Base-by-base conservation (phyloP, 2,888 invertebrate genomes). In the Cetonia aurata region DNA sequence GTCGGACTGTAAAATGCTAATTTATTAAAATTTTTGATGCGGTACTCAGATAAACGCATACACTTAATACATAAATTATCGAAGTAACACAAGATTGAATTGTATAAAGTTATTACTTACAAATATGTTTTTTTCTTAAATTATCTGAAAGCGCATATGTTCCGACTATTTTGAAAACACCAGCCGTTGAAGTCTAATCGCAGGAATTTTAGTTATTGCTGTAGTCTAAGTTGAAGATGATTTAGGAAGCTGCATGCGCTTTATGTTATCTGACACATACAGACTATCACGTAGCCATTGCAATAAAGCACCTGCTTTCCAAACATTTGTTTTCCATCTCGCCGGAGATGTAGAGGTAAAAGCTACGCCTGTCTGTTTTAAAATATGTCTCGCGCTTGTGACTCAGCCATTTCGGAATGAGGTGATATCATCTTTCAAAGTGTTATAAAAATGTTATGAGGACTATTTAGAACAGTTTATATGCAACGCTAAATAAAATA, bases 21-120 rank as follows among this genome's bases (percentile, higher is more conserved):
- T 65, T 65, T 65, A 65, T 52, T 65, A 65, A 65, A 50, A 65
- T 65, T 65, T 53, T 33, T 12, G 60, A 60, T 65, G 50, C 52
- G 37, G 62, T 9, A 6, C 50, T 57, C 12, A 25, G 62, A 65
- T 65, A 65, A 33, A 41, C 13, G 17, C 62, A 6, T 65, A 10
- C 50, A 50, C 37, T 60, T 17, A 15, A 65, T 52, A 52, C 37
- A 50, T 50, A 52, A 19, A 52, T 52, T 25, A 19, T 52, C 8
- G 37, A 37, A 37, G 8, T 37, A 37, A 10, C 37, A 10, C 10
- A 1, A 9, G 37, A 6, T 37, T 37, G 10, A 37, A 37, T 6
- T 1, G 8, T 37, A 1, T 37, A 37, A 37, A 37, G 6, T 37
- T 25, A 25, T 25, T 25, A 25, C 25, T n/a, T n/a, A n/a, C n/a